A percentile compares a stretch with the other conserved stretches of the same genome.
Evolutionary conservation across 2,888 invertebrate genomes (phyloP).

Genomic region (Parnassius glacialis): DNA sequence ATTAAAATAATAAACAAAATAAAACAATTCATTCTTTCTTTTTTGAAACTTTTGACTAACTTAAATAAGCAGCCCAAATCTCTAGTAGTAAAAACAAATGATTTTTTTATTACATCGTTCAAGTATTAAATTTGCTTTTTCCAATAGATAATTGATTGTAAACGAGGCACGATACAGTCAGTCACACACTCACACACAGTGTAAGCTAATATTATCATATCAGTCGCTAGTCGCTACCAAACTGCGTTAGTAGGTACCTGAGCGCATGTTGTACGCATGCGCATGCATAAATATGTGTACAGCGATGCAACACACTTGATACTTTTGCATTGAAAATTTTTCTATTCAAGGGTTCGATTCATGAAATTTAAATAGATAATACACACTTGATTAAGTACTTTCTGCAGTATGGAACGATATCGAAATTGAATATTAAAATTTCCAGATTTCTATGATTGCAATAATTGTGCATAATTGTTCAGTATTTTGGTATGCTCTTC

Average conservation of each 20-base stretch:
- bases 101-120: background rate
- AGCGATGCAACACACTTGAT: constrained; percentile 47
- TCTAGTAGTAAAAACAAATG: too few relatives aligned
- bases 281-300: constrained; percentile 58
- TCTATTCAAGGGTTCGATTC: constrained; percentile 18
- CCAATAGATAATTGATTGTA: constrained; percentile 37
- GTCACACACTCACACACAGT: constrained; percentile 47
- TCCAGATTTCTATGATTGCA: too few relatives aligned
- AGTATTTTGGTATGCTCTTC: too few relatives aligned
- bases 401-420: constrained; percentile 4
- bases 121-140: constrained; percentile 23
- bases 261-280: constrained; percentile 66
- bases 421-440: too few relatives aligned
- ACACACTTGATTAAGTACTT: background rate
- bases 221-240: constrained; percentile 48
- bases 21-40: too few relatives aligned
- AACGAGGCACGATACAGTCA: constrained; percentile 30
- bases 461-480: too few relatives aligned
- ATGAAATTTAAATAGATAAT: constrained; percentile 17
- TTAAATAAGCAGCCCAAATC: too few relatives aligned
- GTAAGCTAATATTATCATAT: constrained; percentile 64
- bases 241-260: constrained; percentile 47
- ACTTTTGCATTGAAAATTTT: constrained; percentile 40
- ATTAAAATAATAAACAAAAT: too few relatives aligned
- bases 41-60: too few relatives aligned